Evolutionary conservation across 1,140 invertebrate species (phyloP).

Genomic region (Drosophila rufa): DNA sequence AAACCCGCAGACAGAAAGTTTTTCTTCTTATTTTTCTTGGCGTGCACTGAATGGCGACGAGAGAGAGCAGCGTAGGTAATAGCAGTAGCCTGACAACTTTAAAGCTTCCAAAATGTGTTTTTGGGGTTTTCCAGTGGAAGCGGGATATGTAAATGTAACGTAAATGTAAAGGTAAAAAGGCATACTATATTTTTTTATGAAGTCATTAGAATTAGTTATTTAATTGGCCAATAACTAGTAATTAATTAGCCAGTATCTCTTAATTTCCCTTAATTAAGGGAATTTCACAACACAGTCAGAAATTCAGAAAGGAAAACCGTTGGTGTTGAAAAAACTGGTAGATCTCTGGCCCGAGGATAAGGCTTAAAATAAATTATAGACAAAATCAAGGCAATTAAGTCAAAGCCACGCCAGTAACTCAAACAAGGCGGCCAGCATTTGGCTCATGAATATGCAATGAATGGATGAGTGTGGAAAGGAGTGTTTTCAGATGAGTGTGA

Average conservation of each 20-base stretch:
- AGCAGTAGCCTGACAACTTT: slow-evolving; percentile 56
- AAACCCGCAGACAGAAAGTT: slow-evolving; percentile 23
- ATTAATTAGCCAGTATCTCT: neutral
- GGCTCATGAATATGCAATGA: slow-evolving; percentile 79
- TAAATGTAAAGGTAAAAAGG: slow-evolving; percentile 16
- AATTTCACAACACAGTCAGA: slow-evolving; percentile 30
- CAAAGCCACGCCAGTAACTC: slow-evolving; percentile 79
- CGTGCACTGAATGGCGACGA: slow-evolving; percentile 68
- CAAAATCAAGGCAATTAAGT: slow-evolving; percentile 78
- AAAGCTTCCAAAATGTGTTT: slow-evolving; percentile 70
- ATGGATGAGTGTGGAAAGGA: slow-evolving; percentile 51
- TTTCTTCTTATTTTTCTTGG: slow-evolving; percentile 47
- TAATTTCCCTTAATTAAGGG: slow-evolving; percentile 14
- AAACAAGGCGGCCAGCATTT: slow-evolving; percentile 54
- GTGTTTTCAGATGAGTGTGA: slow-evolving; percentile 23
- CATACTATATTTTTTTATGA: neutral
- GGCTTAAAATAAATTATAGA: slow-evolving; percentile 77
- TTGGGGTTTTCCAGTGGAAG: slow-evolving; percentile 40
- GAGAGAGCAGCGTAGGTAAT: slow-evolving; percentile 47
- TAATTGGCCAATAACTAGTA: neutral
- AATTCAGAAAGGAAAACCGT: neutral
- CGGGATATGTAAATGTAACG: slow-evolving; percentile 27
- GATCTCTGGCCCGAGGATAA: slow-evolving; percentile 15
- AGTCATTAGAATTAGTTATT: neutral
- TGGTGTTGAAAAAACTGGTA: slow-evolving; percentile 6